Evolutionary conservation across 2,888 invertebrate species (phyloP).

Genomic region (Eurytoma californica): DNA sequence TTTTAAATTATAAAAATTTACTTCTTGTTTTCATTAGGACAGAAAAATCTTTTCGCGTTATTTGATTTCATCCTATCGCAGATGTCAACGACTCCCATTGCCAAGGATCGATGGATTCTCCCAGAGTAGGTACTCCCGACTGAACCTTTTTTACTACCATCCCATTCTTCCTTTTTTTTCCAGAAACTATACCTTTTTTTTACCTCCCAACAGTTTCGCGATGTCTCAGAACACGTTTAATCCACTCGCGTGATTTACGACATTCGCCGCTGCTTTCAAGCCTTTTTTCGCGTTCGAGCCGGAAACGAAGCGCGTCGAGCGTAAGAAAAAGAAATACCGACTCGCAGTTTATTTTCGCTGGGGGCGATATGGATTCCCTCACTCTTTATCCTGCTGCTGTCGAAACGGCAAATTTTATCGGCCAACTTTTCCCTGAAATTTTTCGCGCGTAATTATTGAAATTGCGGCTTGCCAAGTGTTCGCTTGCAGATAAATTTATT

Average conservation of each 20-base stretch:
- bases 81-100: neutral
- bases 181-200: constrained; percentile 8
- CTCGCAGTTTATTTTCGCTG: constrained; percentile 22
- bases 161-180: neutral
- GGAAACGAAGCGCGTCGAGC: constrained; percentile 16
- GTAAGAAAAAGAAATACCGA: constrained; percentile 7
- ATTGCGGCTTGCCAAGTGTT: too few species aligned
- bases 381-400: neutral
- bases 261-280: neutral
- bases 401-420: neutral
- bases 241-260: constrained; percentile 34
- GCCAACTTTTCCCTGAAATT: too few species aligned
- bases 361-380: constrained; percentile 1
- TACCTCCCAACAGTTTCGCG: constrained; percentile 7
- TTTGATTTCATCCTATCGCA: neutral
- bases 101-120: constrained; percentile 31
- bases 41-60: too few species aligned
- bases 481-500: too few species aligned
- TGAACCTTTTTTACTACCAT: too few species aligned
- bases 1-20: too few species aligned
- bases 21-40: too few species aligned
- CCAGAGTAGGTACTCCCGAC: constrained; percentile 2
- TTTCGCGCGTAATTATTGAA: too few species aligned
- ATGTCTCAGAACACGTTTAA: constrained; percentile 11
- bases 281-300: neutral